Percentiles rank a stretch among this genome's conserved stretches.
phyloP scores from a whole-genome alignment of 2,888 invertebrate genomes.

The Hartigia nigra region DNA sequence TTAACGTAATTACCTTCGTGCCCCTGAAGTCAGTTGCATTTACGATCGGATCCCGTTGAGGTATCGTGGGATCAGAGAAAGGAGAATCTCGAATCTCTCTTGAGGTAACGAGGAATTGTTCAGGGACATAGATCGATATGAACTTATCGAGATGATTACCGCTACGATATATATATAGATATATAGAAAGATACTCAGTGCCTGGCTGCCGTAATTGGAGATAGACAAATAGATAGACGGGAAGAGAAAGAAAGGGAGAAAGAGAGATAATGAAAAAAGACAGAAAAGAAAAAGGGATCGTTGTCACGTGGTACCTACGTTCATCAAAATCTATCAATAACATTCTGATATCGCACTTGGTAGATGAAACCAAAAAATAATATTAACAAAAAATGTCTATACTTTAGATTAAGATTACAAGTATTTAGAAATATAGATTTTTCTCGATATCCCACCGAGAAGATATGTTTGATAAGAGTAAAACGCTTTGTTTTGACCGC shows the following conservation, averaged over 20 bases:
- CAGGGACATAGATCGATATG: background rate
- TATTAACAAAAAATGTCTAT: too few species aligned
- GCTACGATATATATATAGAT: background rate
- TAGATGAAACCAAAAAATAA: too few species aligned
- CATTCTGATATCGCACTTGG: too few species aligned
- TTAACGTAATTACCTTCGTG: slow-evolving; percentile 38
- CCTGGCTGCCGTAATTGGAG: background rate
- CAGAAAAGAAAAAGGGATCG: background rate
- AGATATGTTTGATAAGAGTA: background rate
- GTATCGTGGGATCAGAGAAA: background rate
- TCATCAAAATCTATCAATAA: too few species aligned
- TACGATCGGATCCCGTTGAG: background rate
- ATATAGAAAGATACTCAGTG: background rate
- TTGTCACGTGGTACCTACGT: background rate
- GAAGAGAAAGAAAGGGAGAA: too few species aligned
- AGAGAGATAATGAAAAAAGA: background rate
- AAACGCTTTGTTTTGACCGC: background rate
- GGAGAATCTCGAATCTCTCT: background rate
- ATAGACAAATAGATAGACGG: background rate
- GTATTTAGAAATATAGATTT: background rate
- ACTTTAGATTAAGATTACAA: too few species aligned
- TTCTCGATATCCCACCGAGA: background rate
- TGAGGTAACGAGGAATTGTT: background rate
- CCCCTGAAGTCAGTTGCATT: background rate
- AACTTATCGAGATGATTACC: background rate